Conservation (phyloP, 2,888 invertebrate species). For the Adelognathus sp. region DNA sequence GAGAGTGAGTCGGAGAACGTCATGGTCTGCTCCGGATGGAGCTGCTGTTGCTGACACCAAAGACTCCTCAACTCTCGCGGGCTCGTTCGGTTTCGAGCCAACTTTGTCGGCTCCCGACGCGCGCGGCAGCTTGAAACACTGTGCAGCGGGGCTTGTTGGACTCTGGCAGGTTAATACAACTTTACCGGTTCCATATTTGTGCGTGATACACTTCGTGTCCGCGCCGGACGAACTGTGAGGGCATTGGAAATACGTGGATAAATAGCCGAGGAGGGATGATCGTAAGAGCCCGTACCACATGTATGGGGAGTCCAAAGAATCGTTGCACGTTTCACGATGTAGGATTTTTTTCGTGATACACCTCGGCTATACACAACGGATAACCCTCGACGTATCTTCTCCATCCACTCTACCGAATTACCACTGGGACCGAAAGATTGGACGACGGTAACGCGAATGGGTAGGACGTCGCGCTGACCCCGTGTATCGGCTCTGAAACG, state of each 20-base stretch:
- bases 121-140: background rate
- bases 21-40: slow-evolving; percentile 56
- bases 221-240: background rate
- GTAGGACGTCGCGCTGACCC: slow-evolving; percentile 37
- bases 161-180: slow-evolving; percentile 40
- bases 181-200: slow-evolving; percentile 37
- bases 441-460: slow-evolving; percentile 31
- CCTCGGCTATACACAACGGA: background rate
- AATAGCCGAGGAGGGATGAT: background rate
- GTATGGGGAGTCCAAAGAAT: background rate
- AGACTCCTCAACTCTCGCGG: slow-evolving; percentile 78
- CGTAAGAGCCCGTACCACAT: background rate
- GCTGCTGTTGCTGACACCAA: slow-evolving; percentile 79
- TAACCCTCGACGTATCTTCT: slow-evolving; percentile 9
- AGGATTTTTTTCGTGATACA: background rate
- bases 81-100: slow-evolving; percentile 13
- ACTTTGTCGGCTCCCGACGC: background rate
- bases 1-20: slow-evolving; percentile 29
- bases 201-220: background rate
- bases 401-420: slow-evolving; percentile 69
- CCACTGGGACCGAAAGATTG: slow-evolving; percentile 63
- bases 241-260: no score
- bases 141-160: slow-evolving; percentile 3
- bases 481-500: slow-evolving; percentile 21
- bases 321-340: slow-evolving; percentile 3